These are phyloP conservation scores for Drosophila putrida DNA, from an alignment of 2,888 invertebrate genomes.

Conservation along the genomic window DNA sequence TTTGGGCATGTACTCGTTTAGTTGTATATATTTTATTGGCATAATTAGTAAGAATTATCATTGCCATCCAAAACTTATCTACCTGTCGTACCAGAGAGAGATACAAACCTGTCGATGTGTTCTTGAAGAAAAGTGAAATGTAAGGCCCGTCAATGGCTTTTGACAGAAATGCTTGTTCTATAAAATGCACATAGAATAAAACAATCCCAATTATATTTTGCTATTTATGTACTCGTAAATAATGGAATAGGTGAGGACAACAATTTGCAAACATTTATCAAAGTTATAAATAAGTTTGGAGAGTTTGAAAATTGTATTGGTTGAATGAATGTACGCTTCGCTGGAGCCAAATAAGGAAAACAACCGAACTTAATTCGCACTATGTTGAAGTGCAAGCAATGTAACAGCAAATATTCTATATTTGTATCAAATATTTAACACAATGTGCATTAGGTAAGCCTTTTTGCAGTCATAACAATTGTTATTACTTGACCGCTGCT, in stretches of 20 bases:
- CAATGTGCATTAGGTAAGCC: constrained; percentile 7
- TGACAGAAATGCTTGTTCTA: constrained; percentile 12
- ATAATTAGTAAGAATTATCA: constrained; percentile 63
- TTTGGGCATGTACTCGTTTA: constrained; percentile 33
- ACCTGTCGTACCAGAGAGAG: constrained; percentile 17
- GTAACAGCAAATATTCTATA: constrained; percentile 16
- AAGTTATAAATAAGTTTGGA: constrained; percentile 36
- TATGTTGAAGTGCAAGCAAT: constrained; percentile 16
- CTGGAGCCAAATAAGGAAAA: constrained; percentile 23
- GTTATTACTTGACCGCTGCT: constrained; percentile 30
- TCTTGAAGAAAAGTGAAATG: constrained; percentile 60
- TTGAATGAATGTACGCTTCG: neutral
- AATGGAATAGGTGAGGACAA: constrained; percentile 19
- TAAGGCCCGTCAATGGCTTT: constrained; percentile 35
- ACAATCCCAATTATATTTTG: constrained; percentile 35
- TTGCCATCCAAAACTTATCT: constrained; percentile 51
- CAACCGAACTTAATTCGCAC: constrained; percentile 32
- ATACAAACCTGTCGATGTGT: constrained; percentile 33
- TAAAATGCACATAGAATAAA: constrained; percentile 17
- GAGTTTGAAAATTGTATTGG: neutral
- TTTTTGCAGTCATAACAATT: constrained; percentile 29
- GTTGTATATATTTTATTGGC: constrained; percentile 59
- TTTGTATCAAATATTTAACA: constrained; percentile 22
- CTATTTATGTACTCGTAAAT: constrained; percentile 39
- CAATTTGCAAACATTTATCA: constrained; percentile 30